phyloP scores from a whole-genome alignment of 2,888 invertebrate species.

The Lithophane leautieri region DNA sequence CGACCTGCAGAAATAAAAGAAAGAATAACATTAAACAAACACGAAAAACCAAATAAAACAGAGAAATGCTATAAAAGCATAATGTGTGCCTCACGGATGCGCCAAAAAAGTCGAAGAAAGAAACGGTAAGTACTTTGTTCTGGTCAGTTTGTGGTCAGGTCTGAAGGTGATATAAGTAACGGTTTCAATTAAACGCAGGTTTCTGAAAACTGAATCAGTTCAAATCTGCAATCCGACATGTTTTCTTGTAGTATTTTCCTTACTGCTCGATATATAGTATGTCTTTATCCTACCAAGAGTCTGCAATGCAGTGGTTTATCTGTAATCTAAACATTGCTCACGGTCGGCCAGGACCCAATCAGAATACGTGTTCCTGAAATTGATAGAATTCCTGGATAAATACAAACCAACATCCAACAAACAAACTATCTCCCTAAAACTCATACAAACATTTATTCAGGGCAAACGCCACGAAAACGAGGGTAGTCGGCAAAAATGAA shows the following conservation, averaged over 20 bases:
- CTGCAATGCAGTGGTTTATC: background rate
- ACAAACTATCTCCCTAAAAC: slow-evolving; percentile 47
- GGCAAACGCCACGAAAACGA: slow-evolving; percentile 18
- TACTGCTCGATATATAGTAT: background rate
- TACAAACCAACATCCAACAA: slow-evolving; percentile 19
- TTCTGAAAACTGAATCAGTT: background rate
- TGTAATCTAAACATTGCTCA: background rate
- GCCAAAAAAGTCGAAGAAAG: background rate
- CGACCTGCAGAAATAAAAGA: slow-evolving; percentile 89
- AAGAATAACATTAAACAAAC: background rate
- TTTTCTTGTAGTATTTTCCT: background rate
- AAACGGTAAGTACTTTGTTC: background rate
- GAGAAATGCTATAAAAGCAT: background rate
- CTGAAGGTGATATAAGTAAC: background rate
- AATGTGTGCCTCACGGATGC: too few species aligned
- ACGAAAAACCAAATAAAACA: background rate
- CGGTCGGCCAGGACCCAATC: background rate
- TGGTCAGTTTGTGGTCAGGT: background rate
- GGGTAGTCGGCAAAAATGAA: slow-evolving; percentile 54
- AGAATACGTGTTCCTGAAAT: slow-evolving; percentile 11
- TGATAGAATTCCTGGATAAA: slow-evolving; percentile 14
- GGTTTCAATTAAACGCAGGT: background rate
- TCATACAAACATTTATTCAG: slow-evolving; percentile 48
- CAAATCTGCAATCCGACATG: background rate
- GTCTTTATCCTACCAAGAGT: background rate